These are phyloP conservation scores for Lysandra bellargus DNA, from an alignment of 2,888 invertebrate species.

Conservation along the genomic window DNA sequence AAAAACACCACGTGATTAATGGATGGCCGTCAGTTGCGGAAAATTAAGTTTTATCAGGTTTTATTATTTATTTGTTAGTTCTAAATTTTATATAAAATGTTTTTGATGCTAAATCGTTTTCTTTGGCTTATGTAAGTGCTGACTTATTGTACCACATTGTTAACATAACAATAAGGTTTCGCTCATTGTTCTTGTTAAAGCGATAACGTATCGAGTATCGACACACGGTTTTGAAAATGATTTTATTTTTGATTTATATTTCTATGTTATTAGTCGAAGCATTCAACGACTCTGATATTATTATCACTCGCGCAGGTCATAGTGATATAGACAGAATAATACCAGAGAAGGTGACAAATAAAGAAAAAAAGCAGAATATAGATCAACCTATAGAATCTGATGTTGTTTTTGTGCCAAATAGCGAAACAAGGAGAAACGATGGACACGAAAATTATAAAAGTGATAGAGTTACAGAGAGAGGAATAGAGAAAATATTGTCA, in stretches of 20 bases:
- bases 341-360: slow-evolving; percentile 13
- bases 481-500: not conserved
- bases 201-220: not conserved
- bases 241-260: slow-evolving; percentile 36
- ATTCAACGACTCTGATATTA: slow-evolving; percentile 49
- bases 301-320: slow-evolving; percentile 52
- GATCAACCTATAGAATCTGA: slow-evolving; percentile 40
- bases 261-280: not conserved
- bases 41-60: no score
- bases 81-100: no score
- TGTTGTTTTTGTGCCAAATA: slow-evolving; percentile 60
- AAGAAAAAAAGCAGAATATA: not conserved
- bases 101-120: not conserved
- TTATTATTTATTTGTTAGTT: no score
- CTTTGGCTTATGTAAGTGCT: not conserved
- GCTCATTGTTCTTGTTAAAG: not conserved
- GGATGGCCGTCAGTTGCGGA: no score
- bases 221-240: slow-evolving; percentile 28
- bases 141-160: not conserved
- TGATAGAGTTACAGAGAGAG: not conserved
- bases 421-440: slow-evolving; percentile 39
- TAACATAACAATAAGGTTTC: not conserved
- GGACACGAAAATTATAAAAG: slow-evolving; percentile 44
- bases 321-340: slow-evolving; percentile 38
- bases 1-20: no score